Percentiles rank a stretch among this genome's conserved stretches.
These are phyloP conservation scores for Tetragonula carbonaria DNA, from an alignment of 2,888 invertebrate species.

Conservation along the genomic window DNA sequence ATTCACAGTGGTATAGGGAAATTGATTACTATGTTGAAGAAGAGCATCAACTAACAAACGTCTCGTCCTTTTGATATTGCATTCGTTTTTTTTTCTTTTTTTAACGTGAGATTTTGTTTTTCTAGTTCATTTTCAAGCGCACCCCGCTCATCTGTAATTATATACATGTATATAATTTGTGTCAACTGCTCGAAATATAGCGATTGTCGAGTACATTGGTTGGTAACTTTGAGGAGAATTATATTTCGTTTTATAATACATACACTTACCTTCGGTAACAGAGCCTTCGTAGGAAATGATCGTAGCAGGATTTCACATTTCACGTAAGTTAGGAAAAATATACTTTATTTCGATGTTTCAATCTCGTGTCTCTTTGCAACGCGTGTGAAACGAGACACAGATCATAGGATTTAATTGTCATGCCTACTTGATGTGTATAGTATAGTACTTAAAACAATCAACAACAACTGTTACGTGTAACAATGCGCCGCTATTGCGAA, in stretches of 20 bases:
- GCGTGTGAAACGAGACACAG: slow-evolving; percentile 31
- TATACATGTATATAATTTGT: not conserved
- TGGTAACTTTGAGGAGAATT: not conserved
- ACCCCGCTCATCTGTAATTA: not conserved
- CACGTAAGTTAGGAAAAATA: slow-evolving; percentile 67
- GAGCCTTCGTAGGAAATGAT: slow-evolving; percentile 1
- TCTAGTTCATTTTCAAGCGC: not conserved
- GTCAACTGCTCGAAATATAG: slow-evolving; percentile 9
- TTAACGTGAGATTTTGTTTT: not conserved
- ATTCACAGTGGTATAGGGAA: slow-evolving; percentile 85
- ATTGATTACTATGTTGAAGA: slow-evolving; percentile 79
- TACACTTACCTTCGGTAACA: slow-evolving; percentile 22
- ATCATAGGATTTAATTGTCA: slow-evolving; percentile 48
- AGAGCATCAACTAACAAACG: slow-evolving; percentile 51
- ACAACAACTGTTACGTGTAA: slow-evolving; percentile 79
- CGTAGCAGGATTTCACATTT: slow-evolving; percentile 29
- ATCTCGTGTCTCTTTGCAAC: slow-evolving; percentile 21
- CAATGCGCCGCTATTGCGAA: slow-evolving; percentile 69
- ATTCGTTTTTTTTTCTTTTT: not conserved
- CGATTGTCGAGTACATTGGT: not conserved
- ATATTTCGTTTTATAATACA: not conserved
- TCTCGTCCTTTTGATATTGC: not conserved
- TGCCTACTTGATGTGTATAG: slow-evolving; percentile 65
- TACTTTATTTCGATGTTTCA: slow-evolving; percentile 63
- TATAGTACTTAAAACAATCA: slow-evolving; percentile 77